phyloP scores from a whole-genome alignment of 2,888 invertebrate species.

The Notocelia uddmanniana region DNA sequence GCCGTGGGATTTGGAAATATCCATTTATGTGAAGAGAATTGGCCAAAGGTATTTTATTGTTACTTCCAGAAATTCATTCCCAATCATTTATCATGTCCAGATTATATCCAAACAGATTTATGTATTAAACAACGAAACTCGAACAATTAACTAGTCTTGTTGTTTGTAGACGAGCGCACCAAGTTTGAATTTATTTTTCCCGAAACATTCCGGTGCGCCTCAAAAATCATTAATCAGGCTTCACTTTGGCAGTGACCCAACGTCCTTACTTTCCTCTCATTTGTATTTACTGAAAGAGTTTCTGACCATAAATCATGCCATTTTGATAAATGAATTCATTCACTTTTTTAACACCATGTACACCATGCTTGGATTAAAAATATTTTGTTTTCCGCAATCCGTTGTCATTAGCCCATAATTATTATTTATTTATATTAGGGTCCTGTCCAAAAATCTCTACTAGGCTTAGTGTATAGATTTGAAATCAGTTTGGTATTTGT shows the following conservation, averaged over 20 bases:
- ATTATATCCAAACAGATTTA: background rate
- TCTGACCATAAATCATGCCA: slow-evolving; percentile 78
- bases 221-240: slow-evolving; percentile 82
- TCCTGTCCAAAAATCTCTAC: background rate
- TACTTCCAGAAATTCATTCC: background rate
- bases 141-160: slow-evolving; percentile 41
- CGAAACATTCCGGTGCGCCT: slow-evolving; percentile 71
- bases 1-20: too few species aligned
- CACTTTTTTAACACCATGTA: slow-evolving; percentile 67
- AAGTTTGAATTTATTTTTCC: slow-evolving; percentile 75
- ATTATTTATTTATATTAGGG: slow-evolving; percentile 10
- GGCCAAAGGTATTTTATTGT: background rate
- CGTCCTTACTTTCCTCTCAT: slow-evolving; percentile 79
- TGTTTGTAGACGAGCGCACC: slow-evolving; percentile 45
- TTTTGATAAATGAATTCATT: slow-evolving; percentile 81
- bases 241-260: slow-evolving; percentile 84
- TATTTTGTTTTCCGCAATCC: slow-evolving; percentile 14
- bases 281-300: slow-evolving; percentile 84
- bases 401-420: slow-evolving; percentile 1
- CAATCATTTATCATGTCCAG: background rate
- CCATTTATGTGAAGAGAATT: too few species aligned
- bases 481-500: background rate
- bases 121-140: slow-evolving; percentile 19
- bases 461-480: background rate
- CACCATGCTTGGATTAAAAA: slow-evolving; percentile 18